Evolutionary conservation across 1,140 invertebrate genomes (phyloP), one percentile per base, ranked within the genome.

Genomic region (Rhagoletis zephyria): DNA sequence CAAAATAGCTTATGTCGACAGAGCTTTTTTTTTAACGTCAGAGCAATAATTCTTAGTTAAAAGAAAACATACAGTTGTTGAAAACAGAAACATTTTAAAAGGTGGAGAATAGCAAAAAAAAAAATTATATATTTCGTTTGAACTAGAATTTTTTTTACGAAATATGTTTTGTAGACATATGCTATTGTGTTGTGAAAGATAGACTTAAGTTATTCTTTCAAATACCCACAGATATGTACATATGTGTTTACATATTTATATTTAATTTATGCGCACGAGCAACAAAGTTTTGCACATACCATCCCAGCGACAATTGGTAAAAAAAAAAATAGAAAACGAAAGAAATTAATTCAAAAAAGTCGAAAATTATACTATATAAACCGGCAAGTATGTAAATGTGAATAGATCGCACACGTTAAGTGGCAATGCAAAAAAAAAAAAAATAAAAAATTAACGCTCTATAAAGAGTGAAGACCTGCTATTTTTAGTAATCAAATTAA

Each of bases 241-340:
- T 30, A 30, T 56, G 51, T 56, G 16, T 74, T 12, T 48, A 48
- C 0, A 48, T 74, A 42, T 45, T 74, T 74, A 16, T 3, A 40
- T 45, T 42, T 4, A 48, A 5, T 74, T 74, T 74, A 74, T 48
- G 67, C 67, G 42, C 10, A 74, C 42, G 67, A 48, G 67, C 42
- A 45, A 4, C 40, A 48, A 45, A 74, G 4, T 74, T 45, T 74
- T 40, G 40, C 40, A 16, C 40, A 45, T 67, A 40, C 10, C 19
- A 40, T 67, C 19, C 10, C 40, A 67, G 64, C 64, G 40, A 67
- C 64, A 67, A 67, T 9, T 10, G 64, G 42, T 16, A 9, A n/a
- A 74, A 74, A n/a, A 74, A 74, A 30, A 30, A 74, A 45, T 9
- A 74, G 65, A 74, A 74, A 67, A 74, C 42, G 42, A 74, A 48